Percentiles rank a stretch among this genome's conserved stretches.
Evolutionary conservation across 2,113 vertebrate genomes (phyloP).

Genomic region (Lepus europaeus): DNA sequence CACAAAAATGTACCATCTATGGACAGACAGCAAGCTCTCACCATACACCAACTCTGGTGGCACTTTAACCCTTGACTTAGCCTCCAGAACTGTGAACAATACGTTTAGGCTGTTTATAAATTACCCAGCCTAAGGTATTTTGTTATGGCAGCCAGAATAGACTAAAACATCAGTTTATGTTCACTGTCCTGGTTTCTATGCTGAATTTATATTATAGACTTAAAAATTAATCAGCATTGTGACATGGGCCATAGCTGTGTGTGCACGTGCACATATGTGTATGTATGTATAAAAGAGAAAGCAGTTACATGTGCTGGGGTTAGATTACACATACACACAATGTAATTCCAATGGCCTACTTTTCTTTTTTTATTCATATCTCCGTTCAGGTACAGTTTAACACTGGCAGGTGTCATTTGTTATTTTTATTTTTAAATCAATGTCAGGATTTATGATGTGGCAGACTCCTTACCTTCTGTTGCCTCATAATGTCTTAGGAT

Average conservation of each 20-base stretch:
- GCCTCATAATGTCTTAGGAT: not conserved
- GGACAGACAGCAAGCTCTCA: not conserved
- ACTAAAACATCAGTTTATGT: not conserved
- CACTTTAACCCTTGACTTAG: not conserved
- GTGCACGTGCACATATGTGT: not conserved
- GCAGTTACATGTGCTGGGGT: not conserved
- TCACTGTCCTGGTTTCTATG: not conserved
- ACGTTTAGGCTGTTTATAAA: not conserved
- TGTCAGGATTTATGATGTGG: not conserved
- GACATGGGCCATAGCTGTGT: not conserved
- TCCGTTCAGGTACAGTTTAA: not conserved
- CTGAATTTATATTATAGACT: not conserved
- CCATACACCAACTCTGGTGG: not conserved
- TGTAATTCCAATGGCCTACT: not conserved
- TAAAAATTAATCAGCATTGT: constrained; percentile 23
- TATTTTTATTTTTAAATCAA: not conserved
- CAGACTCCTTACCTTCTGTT: not conserved
- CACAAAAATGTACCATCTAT: not conserved
- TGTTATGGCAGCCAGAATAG: not conserved
- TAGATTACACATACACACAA: not conserved
- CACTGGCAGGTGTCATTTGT: not conserved
- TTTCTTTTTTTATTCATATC: not conserved
- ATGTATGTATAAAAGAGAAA: not conserved
- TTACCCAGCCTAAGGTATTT: not conserved
- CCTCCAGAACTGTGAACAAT: not conserved